A percentile compares a stretch with the other conserved stretches of the same genome.
phyloP scores from a whole-genome alignment of 2,888 invertebrate genomes.

The Morpho achilles region DNA sequence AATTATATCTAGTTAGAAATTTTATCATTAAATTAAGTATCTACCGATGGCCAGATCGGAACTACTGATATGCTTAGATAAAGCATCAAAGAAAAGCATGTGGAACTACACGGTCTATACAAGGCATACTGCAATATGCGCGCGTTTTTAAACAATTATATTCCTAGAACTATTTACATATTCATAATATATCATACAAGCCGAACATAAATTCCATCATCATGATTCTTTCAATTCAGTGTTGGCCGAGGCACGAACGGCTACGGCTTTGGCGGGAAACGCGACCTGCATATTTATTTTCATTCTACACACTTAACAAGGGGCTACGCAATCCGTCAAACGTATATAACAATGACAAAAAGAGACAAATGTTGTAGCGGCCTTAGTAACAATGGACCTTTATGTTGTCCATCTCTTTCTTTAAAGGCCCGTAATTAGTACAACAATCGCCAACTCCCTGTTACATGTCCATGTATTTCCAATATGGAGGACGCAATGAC shows the following conservation, averaged over 20 bases:
- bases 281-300: conserved; percentile 51
- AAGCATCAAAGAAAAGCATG: no score
- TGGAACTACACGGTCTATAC: no score
- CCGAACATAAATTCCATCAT: conserved; percentile 67
- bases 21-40: no score
- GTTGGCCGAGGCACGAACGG: conserved; percentile 63
- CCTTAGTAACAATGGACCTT: not conserved
- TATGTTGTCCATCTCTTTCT: conserved; percentile 3
- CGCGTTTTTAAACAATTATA: conserved; percentile 34
- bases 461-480: conserved; percentile 13
- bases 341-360: conserved; percentile 1
- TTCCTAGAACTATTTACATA: conserved; percentile 52
- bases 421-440: not conserved
- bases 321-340: not conserved
- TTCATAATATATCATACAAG: conserved; percentile 58
- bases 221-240: conserved; percentile 73
- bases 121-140: conserved; percentile 24
- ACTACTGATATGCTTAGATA: no score
- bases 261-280: conserved; percentile 61
- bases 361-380: not conserved
- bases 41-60: no score
- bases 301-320: conserved; percentile 1
- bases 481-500: conserved; percentile 42
- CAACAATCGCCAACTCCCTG: not conserved
- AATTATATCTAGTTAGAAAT: no score